These are phyloP conservation scores for Ascidia mentula DNA, from an alignment of 23 tunicate species.

Conservation along the genomic window DNA sequence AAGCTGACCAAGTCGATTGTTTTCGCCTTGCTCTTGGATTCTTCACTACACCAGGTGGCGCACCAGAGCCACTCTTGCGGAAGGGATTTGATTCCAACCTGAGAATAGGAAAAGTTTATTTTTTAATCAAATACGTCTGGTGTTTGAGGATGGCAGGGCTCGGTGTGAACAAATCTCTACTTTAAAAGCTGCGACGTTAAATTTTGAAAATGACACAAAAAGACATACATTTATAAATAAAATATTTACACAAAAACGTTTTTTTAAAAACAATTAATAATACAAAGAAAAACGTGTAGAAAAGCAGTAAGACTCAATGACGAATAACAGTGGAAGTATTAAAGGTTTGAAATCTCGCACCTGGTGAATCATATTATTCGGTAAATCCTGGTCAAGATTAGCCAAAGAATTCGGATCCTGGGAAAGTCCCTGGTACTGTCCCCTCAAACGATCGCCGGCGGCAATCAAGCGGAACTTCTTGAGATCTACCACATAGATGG, in stretches of 20 bases:
- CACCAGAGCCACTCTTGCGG: conserved; percentile 99
- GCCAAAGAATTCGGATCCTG: conserved; percentile 98
- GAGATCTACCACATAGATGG: conserved; percentile 95
- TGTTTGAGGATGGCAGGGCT: no score
- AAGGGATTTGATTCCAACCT: conserved; percentile 96
- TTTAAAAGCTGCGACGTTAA: no score
- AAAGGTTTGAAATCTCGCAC: no score
- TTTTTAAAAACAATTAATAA: no score
- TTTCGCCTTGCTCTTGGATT: conserved; percentile 75
- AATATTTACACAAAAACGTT: no score
- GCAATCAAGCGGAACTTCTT: conserved; percentile 90
- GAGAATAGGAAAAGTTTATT: background rate
- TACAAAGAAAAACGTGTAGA: no score
- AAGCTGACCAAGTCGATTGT: conserved; percentile 88
- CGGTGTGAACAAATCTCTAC: no score
- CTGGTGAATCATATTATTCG: conserved; percentile 99
- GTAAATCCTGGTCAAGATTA: conserved; percentile 96
- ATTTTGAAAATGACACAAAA: no score
- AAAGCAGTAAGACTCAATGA: no score
- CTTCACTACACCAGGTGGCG: conserved; percentile 98
- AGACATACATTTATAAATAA: no score
- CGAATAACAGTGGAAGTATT: no score
- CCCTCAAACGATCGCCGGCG: conserved; percentile 95
- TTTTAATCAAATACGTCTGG: no score
- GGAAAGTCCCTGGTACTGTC: conserved; percentile 98